These are phyloP conservation scores for Drosophila yooni DNA, from an alignment of 2,888 invertebrate genomes.

Conservation along the genomic window DNA sequence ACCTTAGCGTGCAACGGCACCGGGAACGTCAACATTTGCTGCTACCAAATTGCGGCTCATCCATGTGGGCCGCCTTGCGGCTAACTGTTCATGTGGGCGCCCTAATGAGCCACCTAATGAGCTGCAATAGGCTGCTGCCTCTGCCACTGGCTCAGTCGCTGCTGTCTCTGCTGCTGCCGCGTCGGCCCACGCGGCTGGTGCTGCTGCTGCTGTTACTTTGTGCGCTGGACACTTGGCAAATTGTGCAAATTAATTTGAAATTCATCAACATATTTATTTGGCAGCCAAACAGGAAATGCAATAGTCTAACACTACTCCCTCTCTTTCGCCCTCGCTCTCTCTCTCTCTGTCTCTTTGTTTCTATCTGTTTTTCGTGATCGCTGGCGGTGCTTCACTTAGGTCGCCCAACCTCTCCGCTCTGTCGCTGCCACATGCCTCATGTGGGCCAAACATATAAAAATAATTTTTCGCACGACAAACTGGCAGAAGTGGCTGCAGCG, in stretches of 20 bases:
- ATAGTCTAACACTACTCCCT: constrained; percentile 11
- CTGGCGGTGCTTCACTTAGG: constrained; percentile 34
- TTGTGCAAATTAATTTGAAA: constrained; percentile 71
- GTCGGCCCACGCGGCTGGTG: background rate
- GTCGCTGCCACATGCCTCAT: constrained; percentile 29
- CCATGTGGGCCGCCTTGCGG: constrained; percentile 23
- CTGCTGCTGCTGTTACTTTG: constrained; percentile 5
- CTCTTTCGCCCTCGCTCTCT: background rate
- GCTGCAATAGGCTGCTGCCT: constrained; percentile 30
- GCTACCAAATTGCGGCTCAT: constrained; percentile 14
- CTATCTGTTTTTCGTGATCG: constrained; percentile 42
- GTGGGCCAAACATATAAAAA: constrained; percentile 65
- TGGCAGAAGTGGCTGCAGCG: constrained; percentile 20
- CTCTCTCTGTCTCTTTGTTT: background rate
- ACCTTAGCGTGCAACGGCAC: constrained; percentile 35
- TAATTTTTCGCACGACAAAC: constrained; percentile 61
- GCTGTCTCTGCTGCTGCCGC: constrained; percentile 1
- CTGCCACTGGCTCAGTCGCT: background rate
- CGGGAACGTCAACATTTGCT: constrained; percentile 12
- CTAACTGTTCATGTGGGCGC: constrained; percentile 61
- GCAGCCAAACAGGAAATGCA: constrained; percentile 72
- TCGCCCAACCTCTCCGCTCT: background rate
- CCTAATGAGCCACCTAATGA: constrained; percentile 68
- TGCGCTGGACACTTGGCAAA: constrained; percentile 57
- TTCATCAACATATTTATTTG: constrained; percentile 68